Evolutionary conservation across 2,888 invertebrate genomes (phyloP).

Genomic region (Eristalis arbustorum): DNA sequence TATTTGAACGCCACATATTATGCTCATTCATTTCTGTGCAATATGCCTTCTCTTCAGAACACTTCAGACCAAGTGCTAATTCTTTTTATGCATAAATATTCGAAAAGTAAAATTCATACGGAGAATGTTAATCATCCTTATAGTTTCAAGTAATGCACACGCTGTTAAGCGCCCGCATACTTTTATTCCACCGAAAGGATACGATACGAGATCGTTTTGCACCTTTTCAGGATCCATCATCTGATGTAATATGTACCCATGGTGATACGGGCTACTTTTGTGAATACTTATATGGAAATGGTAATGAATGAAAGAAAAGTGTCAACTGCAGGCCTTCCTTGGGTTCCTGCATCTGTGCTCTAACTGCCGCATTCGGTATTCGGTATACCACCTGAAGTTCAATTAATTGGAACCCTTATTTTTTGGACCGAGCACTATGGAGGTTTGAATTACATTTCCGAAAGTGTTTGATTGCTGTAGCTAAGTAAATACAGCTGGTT

Average conservation of each 20-base stretch:
- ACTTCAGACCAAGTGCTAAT: constrained; percentile 55
- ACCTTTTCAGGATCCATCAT: constrained; percentile 63
- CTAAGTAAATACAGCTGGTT: constrained; percentile 63
- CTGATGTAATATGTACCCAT: constrained; percentile 40
- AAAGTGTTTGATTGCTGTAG: constrained; percentile 50
- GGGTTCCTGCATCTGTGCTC: constrained; percentile 10
- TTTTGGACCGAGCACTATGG: constrained; percentile 51
- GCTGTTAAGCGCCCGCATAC: constrained; percentile 58
- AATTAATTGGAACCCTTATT: constrained; percentile 69
- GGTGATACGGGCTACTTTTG: constrained; percentile 65
- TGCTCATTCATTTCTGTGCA: constrained; percentile 18
- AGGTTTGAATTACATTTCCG: constrained; percentile 62
- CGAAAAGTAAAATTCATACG: constrained; percentile 29
- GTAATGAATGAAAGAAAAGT: constrained; percentile 31
- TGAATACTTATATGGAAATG: constrained; percentile 21
- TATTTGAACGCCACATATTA: not conserved
- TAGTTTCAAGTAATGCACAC: constrained; percentile 34
- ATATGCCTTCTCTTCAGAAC: constrained; percentile 35
- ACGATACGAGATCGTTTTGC: constrained; percentile 54
- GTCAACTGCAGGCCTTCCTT: constrained; percentile 51
- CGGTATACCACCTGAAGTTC: constrained; percentile 70
- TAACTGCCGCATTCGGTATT: constrained; percentile 53
- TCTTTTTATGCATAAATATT: constrained; percentile 38
- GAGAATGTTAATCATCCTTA: constrained; percentile 56
- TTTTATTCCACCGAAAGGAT: constrained; percentile 49